Conservation (phyloP, 2,888 invertebrate genomes). For the Dascillus cervinus region DNA sequence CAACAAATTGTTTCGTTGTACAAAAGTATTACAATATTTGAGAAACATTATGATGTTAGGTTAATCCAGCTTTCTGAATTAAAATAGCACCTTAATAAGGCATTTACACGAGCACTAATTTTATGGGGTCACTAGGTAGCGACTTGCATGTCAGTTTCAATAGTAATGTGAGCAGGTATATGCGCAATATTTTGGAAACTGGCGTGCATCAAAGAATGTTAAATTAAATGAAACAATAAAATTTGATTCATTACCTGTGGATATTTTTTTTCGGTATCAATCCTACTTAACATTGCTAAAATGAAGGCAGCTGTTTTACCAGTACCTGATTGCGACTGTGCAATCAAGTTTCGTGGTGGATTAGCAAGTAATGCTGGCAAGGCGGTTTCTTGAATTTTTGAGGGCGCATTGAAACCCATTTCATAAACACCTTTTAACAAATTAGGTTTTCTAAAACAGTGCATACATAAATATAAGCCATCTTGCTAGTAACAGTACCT, state of each 20-base stretch:
- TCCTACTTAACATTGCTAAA: conserved; percentile 90
- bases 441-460: conserved; percentile 64
- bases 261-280: conserved; percentile 68
- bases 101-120: no score
- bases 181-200: background rate
- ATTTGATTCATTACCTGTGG: conserved; percentile 61
- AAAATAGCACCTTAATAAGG: no score
- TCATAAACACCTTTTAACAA: conserved; percentile 86
- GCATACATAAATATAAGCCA: background rate
- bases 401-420: conserved; percentile 98
- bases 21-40: no score
- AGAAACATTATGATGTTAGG: no score
- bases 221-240: background rate
- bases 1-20: no score
- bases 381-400: conserved; percentile 96
- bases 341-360: conserved; percentile 97
- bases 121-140: background rate
- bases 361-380: conserved; percentile 88
- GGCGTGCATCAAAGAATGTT: conserved; percentile 4
- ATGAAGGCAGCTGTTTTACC: conserved; percentile 99
- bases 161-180: background rate
- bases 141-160: background rate
- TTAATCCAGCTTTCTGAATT: no score
- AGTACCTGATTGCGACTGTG: conserved; percentile 98
- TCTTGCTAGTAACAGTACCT: no score